phyloP scores from a whole-genome alignment of 2,888 invertebrate species.

The Xylota sylvarum region DNA sequence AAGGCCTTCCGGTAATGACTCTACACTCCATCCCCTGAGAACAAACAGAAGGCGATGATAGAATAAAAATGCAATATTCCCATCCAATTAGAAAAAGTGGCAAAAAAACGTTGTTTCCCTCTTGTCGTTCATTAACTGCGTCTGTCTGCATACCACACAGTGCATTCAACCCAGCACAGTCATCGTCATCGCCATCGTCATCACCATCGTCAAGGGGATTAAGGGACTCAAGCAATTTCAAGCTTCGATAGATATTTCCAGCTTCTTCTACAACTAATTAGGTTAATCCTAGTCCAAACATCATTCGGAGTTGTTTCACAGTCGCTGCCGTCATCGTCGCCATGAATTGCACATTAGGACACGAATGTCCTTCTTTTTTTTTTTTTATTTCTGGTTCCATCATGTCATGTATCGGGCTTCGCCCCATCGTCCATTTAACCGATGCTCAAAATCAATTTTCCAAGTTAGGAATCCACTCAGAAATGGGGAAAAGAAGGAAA shows the following conservation, averaged over 20 bases:
- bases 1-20: conserved; percentile 24
- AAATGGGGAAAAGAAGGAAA: conserved; percentile 4
- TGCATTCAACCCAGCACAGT: conserved; percentile 54
- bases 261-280: conserved; percentile 54
- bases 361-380: conserved; percentile 15
- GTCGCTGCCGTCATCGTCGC: not conserved
- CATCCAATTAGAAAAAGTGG: conserved; percentile 67
- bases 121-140: conserved; percentile 22
- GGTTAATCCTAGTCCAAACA: conserved; percentile 61
- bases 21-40: not conserved
- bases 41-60: conserved; percentile 33
- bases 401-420: conserved; percentile 33
- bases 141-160: conserved; percentile 20
- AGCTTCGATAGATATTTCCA: conserved; percentile 46
- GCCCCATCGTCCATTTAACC: conserved; percentile 43
- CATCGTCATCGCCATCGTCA: conserved; percentile 36
- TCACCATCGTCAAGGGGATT: conserved; percentile 17
- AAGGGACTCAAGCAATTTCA: conserved; percentile 55
- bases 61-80: conserved; percentile 48
- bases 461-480: conserved; percentile 23
- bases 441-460: conserved; percentile 70
- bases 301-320: conserved; percentile 17
- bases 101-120: conserved; percentile 17
- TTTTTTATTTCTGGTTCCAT: conserved; percentile 11
- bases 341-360: conserved; percentile 43